These are phyloP conservation scores for Montipora efflorescens DNA, from an alignment of 64 coral and sea anemone species.

Conservation along the genomic window DNA sequence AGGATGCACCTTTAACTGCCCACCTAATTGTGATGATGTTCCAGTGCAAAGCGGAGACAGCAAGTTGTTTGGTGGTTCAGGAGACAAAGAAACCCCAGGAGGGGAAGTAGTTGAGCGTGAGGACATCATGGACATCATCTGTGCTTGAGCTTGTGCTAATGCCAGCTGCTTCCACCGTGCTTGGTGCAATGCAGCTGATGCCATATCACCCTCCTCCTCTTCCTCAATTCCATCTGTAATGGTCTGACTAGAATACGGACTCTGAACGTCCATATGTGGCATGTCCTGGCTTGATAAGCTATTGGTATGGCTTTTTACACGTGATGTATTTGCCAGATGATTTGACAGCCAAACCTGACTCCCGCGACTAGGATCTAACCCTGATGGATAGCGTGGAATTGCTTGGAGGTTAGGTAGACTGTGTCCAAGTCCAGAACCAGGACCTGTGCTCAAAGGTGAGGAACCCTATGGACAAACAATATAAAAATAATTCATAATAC, in stretches of 20 bases:
- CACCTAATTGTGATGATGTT: constrained; percentile 19
- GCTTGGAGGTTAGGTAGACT: constrained; percentile 98
- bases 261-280: constrained; percentile 68
- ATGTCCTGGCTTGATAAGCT: constrained; percentile 70
- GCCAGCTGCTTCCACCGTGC: constrained; percentile 91
- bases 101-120: not conserved
- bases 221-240: constrained; percentile 97
- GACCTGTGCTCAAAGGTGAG: constrained; percentile 84
- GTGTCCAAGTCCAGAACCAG: constrained; percentile 89
- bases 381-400: constrained; percentile 76
- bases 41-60: constrained; percentile 20
- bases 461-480: constrained; percentile 58
- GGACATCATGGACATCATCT: constrained; percentile 69
- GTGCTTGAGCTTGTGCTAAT: constrained; percentile 87
- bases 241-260: constrained; percentile 82
- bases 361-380: constrained; percentile 73
- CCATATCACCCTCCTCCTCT: constrained; percentile 85
- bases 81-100: not conserved
- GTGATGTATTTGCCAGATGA: constrained; percentile 38
- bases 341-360: constrained; percentile 72
- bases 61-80: constrained; percentile 58
- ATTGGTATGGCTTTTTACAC: constrained; percentile 58
- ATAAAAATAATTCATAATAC: too few relatives aligned
- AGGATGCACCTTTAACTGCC: constrained; percentile 54
- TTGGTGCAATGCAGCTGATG: constrained; percentile 87